A percentile compares a stretch with the other conserved stretches of the same genome.
These are phyloP conservation scores for Ditylenchus weischeri DNA, from an alignment of 2,888 invertebrate species.

Conservation along the genomic window DNA sequence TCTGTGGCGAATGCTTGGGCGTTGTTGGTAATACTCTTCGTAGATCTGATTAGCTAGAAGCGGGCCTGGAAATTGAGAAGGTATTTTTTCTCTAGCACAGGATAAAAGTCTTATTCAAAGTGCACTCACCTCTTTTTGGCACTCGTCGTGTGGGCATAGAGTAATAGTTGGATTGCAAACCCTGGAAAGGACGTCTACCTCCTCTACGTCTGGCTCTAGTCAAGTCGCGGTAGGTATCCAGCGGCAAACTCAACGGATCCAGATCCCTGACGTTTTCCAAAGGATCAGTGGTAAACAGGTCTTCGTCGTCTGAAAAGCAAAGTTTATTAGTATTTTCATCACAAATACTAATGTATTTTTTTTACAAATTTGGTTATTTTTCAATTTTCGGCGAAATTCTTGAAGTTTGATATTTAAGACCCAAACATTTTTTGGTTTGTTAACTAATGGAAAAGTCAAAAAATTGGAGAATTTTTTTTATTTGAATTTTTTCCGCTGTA, in stretches of 20 bases:
- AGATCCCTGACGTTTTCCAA: not conserved
- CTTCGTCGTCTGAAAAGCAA: not conserved
- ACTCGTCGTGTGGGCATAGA: not conserved
- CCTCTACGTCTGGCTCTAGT: not conserved
- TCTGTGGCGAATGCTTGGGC: not conserved
- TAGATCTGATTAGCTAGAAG: not conserved
- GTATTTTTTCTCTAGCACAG: not conserved
- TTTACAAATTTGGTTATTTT: too few species aligned
- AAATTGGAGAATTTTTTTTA: too few species aligned
- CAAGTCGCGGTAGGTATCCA: conserved; percentile 1
- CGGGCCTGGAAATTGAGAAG: not conserved
- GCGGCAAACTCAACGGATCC: not conserved
- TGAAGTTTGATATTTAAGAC: too few species aligned
- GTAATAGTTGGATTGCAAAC: not conserved
- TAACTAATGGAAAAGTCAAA: too few species aligned
- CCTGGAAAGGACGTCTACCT: not conserved
- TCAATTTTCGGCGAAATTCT: too few species aligned
- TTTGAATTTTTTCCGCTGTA: too few species aligned
- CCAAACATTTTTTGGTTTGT: too few species aligned
- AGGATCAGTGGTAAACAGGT: not conserved
- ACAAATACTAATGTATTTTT: too few species aligned
- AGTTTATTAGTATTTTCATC: too few species aligned
- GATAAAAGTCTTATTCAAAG: not conserved
- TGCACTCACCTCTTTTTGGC: not conserved
- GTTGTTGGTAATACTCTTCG: conserved; percentile 14